These are phyloP conservation scores for Metacarcinus magister DNA, from an alignment of 2,888 invertebrate species.

Conservation along the genomic window DNA sequence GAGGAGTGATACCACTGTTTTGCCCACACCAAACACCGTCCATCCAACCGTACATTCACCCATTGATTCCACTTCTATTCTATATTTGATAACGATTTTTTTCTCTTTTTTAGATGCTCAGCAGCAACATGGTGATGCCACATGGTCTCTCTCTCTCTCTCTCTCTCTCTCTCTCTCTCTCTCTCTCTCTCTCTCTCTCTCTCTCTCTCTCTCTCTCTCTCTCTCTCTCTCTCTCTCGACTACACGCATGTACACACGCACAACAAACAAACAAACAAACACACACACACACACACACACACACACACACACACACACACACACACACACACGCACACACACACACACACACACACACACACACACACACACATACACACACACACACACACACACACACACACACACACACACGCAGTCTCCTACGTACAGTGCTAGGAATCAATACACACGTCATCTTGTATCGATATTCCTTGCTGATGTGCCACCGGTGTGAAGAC, in stretches of 20 bases:
- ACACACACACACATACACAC: too few relatives aligned
- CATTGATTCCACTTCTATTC: not conserved
- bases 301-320: too few relatives aligned
- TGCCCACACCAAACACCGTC: not conserved
- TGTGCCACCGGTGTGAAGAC: not conserved
- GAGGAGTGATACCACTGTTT: not conserved
- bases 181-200: slow-evolving; percentile 42
- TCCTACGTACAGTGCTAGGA: not conserved
- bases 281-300: too few relatives aligned
- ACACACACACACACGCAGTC: too few relatives aligned
- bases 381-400: too few relatives aligned
- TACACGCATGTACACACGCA: not conserved
- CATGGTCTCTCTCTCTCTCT: not conserved
- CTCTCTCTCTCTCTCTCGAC: slow-evolving; percentile 15
- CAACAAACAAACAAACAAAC: too few relatives aligned
- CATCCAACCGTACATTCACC: not conserved
- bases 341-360: too few relatives aligned
- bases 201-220: slow-evolving; percentile 22
- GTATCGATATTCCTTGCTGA: not conserved
- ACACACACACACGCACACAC: too few relatives aligned
- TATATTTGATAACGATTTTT: not conserved
- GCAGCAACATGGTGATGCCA: too few relatives aligned
- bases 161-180: slow-evolving; percentile 54
- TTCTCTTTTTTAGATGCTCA: not conserved
- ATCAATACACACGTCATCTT: not conserved